Base-by-base conservation (phyloP, 2,113 vertebrate species). In the Anarrhichthys ocellatus region DNA sequence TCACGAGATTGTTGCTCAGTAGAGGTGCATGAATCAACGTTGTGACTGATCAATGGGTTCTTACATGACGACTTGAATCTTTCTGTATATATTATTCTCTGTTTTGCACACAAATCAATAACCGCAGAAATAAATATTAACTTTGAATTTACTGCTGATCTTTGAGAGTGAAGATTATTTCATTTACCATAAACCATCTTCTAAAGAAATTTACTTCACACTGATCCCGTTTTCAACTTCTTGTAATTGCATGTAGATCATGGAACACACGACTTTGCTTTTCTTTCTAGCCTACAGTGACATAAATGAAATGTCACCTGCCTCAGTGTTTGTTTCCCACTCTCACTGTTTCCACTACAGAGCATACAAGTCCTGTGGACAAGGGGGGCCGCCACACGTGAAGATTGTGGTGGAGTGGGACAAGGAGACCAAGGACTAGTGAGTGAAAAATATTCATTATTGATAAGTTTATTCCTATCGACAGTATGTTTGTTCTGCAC, bases 341-440 rank as follows among this genome's bases (percentile, higher is more conserved):
- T 22, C 1, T 24, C 17, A 5, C 56, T 72, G 32, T 73, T 90
- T 64, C 76, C 48, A 40, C 84, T 84, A 14, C 89, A 98, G 97
- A 95, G 96, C 96, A 3, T 95, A 97, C 92, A 99, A 99, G 83
- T 99, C 98, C 1, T 99, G 98, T 87, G 97, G 98, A 84, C 96
- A 97, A 74, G 98, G 98, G 6, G 98, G 98, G 22, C 96, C 97
- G 0, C 96, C 97, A 73, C 98, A 99, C 64, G 96, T 99, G 91
- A 99, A 99, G 91, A 94, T 99, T 73, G 97, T 99, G 59, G 98
- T 99, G 4, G 98, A 99, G 87, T 99, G 98, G 98, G 98, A 99
- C 95, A 98, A 98, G 90, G 98, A 99, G 91, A 99, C 98, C 63
- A 99, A 98, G 94, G 98, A 99, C 87, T 99, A 97, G 98, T 99